phyloP scores from a whole-genome alignment of 2,888 invertebrate genomes.

The Drosophila phalerata region DNA sequence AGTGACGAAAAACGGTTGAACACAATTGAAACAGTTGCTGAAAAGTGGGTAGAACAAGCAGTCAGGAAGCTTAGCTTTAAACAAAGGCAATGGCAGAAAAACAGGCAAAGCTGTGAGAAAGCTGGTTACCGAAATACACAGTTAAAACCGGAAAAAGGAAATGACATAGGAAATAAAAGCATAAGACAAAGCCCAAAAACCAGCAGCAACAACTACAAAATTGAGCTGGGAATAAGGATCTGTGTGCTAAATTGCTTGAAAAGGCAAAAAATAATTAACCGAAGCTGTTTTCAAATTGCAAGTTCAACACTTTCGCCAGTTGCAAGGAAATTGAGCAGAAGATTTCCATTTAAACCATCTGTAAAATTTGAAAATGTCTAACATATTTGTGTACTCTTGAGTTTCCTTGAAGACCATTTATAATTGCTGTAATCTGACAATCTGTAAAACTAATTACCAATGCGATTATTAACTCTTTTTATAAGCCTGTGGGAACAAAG shows the following conservation, averaged over 20 bases:
- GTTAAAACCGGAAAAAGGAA: conserved; percentile 36
- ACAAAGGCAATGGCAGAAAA: conserved; percentile 50
- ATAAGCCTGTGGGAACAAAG: neutral
- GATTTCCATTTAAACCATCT: conserved; percentile 25
- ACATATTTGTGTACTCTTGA: neutral
- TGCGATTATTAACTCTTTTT: conserved; percentile 6
- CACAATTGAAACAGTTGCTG: conserved; percentile 15
- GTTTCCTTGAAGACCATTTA: neutral
- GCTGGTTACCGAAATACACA: conserved; percentile 13
- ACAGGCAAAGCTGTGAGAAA: conserved; percentile 24
- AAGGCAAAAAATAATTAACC: conserved; percentile 68
- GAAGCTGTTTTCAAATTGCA: conserved; percentile 11
- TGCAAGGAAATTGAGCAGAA: conserved; percentile 59
- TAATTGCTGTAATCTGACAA: conserved; percentile 1
- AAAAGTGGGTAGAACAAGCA: neutral
- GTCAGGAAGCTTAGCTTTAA: conserved; percentile 45
- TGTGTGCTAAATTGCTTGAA: conserved; percentile 59
- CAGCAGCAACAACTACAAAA: conserved; percentile 23
- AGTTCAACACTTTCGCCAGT: conserved; percentile 26
- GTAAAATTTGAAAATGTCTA: conserved; percentile 4
- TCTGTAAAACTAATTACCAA: conserved; percentile 7
- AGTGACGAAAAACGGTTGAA: conserved; percentile 41
- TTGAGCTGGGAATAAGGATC: conserved; percentile 36
- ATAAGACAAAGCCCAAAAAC: conserved; percentile 46
- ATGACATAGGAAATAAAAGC: conserved; percentile 56